phyloP scores from a whole-genome alignment of 2,797 vertebrate species.

The Malacoctenus gilli region DNA sequence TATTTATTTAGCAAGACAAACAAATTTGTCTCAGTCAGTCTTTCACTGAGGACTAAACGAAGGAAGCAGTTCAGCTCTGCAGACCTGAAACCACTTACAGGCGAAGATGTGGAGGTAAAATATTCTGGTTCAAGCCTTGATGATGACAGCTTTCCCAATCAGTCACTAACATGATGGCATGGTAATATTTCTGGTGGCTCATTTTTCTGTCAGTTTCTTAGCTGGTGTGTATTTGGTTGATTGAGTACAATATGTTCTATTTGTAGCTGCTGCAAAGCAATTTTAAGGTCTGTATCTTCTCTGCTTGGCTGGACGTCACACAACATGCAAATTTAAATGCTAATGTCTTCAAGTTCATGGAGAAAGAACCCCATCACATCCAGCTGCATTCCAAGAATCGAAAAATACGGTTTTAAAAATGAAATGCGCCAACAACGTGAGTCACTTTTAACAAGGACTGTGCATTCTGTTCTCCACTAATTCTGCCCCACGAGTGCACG shows the following conservation, averaged over 20 bases:
- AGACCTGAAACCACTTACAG: background rate
- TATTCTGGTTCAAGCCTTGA: background rate
- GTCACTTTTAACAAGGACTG: background rate
- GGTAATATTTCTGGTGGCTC: background rate
- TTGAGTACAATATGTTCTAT: slow-evolving; percentile 1
- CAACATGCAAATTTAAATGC: slow-evolving; percentile 1
- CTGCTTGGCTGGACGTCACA: background rate
- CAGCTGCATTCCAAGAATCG: background rate
- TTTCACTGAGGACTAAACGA: background rate
- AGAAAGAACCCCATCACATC: slow-evolving; percentile 1
- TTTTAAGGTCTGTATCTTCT: background rate
- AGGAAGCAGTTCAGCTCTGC: background rate
- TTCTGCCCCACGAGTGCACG: slow-evolving; percentile 9
- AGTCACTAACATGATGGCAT: background rate
- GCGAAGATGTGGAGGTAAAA: background rate
- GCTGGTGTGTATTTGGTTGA: background rate
- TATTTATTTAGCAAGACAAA: too few relatives aligned
- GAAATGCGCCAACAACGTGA: background rate
- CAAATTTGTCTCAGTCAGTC: background rate
- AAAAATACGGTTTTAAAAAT: background rate
- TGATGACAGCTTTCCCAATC: background rate
- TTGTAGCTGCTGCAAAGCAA: background rate
- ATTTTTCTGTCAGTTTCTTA: background rate
- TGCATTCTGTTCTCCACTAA: background rate
- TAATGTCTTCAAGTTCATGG: background rate